phyloP scores from a whole-genome alignment of 2,888 invertebrate species.

The Eurytoma californica region DNA sequence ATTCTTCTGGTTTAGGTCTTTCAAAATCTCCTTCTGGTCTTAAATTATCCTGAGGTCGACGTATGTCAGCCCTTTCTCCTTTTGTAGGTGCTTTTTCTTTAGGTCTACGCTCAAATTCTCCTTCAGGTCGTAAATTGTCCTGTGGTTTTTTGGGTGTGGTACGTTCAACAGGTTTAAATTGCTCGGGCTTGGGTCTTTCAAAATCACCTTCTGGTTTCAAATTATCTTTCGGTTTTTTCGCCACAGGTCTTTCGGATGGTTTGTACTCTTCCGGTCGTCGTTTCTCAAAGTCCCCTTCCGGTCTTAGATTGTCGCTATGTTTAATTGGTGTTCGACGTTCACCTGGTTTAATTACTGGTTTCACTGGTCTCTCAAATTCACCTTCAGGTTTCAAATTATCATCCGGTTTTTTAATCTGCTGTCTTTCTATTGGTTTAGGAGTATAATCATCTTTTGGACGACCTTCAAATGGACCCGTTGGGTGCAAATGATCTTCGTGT shows the following conservation, averaged over 20 bases:
- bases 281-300: slow-evolving; percentile 66
- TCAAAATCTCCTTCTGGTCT: slow-evolving; percentile 79
- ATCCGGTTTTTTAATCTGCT: slow-evolving; percentile 61
- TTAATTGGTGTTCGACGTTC: slow-evolving; percentile 70
- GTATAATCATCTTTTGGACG: slow-evolving; percentile 65
- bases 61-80: slow-evolving; percentile 69
- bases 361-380: slow-evolving; percentile 77
- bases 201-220: slow-evolving; percentile 78
- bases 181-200: slow-evolving; percentile 64
- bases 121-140: slow-evolving; percentile 75
- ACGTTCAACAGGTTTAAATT: slow-evolving; percentile 71
- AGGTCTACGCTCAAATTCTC: slow-evolving; percentile 76
- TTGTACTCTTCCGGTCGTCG: slow-evolving; percentile 66
- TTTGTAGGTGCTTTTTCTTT: slow-evolving; percentile 70
- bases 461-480: slow-evolving; percentile 73
- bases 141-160: slow-evolving; percentile 71
- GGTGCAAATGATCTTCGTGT: slow-evolving; percentile 78
- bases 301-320: slow-evolving; percentile 76
- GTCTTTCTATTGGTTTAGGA: slow-evolving; percentile 71
- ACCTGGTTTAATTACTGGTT: slow-evolving; percentile 59
- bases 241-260: slow-evolving; percentile 73
- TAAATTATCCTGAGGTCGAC: slow-evolving; percentile 72
- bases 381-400: slow-evolving; percentile 75
- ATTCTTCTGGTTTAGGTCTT: slow-evolving; percentile 68
- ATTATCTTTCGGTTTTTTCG: slow-evolving; percentile 76